Evolutionary conservation across 2,888 invertebrate genomes (phyloP), one percentile per base, ranked within the genome.

Genomic region (Chaitophorus viminalis): DNA sequence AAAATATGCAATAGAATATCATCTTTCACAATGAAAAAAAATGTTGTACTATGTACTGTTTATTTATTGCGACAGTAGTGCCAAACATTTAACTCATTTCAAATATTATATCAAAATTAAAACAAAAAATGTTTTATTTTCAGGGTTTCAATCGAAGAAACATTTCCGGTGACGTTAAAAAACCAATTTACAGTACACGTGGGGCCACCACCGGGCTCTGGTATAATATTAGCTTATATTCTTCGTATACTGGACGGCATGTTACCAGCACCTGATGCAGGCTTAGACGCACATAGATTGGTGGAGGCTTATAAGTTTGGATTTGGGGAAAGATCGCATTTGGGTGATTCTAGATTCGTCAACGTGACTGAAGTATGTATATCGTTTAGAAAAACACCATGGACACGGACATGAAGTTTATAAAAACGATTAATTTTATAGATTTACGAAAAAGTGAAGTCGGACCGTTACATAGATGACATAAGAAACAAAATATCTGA

Each of bases 251-350:
- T 99, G 82, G 93, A 94, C 87, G 95, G 94, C 25, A 90, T 90
- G 52, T 89, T 90, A 70, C 88, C 89, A 0, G 91, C 92, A 21
- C 94, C 93, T 90, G 92, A 94, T 76, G 91, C 92, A 84, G 92
- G 91, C 68, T 92, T 93, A 8, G 93, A 93, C 88, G 93, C 94
- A 5, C 92, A 99, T 91, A 94, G 97, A 88, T 94, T 98, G 25
- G 92, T 95, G 0, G 99, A 99, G 91, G 95, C 98, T 0, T 95
- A 97, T 91, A 99, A 99, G 91, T 97, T 95, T 92, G 97, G 96
- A 0, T 98, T 95, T 90, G 98, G 97, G 0, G 94, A 94, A 88
- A 93, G 99, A 88, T 95, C 96, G 0, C 94, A 95, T 90, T 92
- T 99, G 29, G 99, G 96, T 0, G 99, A 99, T 92, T 92, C 94